phyloP scores from a whole-genome alignment of 2,888 invertebrate genomes.

The Encarsia formosa region DNA sequence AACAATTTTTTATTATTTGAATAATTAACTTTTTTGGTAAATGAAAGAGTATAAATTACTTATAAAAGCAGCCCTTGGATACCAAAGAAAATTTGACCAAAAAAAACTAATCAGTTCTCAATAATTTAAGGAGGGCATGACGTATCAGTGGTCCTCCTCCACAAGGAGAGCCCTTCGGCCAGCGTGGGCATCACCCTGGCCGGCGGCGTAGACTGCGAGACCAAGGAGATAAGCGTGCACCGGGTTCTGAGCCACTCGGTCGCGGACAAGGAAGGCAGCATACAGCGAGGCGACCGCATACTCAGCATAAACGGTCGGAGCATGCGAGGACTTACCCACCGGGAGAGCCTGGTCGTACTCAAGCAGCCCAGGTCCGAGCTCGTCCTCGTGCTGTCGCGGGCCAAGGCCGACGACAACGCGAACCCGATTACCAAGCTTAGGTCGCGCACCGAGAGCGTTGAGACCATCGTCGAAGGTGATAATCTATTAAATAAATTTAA shows the following conservation, averaged over 20 bases:
- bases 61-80: no score
- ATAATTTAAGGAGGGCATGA: conserved; percentile 47
- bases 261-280: conserved; percentile 79
- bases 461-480: conserved; percentile 47
- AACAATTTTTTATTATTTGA: no score
- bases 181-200: conserved; percentile 85
- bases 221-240: conserved; percentile 88
- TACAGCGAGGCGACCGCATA: conserved; percentile 84
- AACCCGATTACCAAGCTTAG: conserved; percentile 18
- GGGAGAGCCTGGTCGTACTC: conserved; percentile 79
- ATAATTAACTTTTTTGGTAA: no score
- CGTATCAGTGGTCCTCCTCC: conserved; percentile 63
- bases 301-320: conserved; percentile 82
- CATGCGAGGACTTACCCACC: conserved; percentile 80
- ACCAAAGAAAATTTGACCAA: no score
- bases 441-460: conserved; percentile 43
- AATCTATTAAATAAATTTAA: no score
- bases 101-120: no score
- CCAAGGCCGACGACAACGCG: conserved; percentile 37
- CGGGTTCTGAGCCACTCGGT: conserved; percentile 81
- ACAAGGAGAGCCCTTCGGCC: conserved; percentile 65
- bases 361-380: conserved; percentile 78
- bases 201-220: conserved; percentile 86
- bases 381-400: conserved; percentile 63
- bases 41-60: no score